phyloP scores from a whole-genome alignment of 2,797 vertebrate genomes.

The Monodelphis domestica region DNA sequence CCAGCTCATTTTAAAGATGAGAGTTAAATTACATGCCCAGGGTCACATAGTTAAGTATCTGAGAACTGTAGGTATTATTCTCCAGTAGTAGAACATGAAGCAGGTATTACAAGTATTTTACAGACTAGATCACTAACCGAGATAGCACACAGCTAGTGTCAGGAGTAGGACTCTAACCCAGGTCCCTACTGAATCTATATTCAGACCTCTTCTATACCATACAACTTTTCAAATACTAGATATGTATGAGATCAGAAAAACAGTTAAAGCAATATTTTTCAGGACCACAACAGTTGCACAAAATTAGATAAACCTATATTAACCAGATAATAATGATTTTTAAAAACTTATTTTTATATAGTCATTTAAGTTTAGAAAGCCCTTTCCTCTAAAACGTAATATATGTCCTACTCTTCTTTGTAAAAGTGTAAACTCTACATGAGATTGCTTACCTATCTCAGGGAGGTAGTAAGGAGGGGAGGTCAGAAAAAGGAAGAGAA shows the following conservation, averaged over 20 bases:
- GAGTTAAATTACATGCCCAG: no score
- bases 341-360: not conserved
- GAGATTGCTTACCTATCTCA: no score
- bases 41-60: no score
- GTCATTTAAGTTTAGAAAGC: not conserved
- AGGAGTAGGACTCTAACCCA: not conserved
- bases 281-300: not conserved
- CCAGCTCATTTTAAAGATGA: no score
- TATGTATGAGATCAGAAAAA: not conserved
- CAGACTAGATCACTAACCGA: not conserved
- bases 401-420: no score
- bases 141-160: not conserved
- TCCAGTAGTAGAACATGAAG: not conserved
- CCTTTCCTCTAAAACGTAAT: no score
- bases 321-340: not conserved
- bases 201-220: not conserved
- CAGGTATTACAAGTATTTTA: not conserved
- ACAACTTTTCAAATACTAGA: not conserved
- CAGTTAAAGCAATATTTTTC: not conserved
- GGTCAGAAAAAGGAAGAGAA: no score
- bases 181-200: not conserved
- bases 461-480: no score
- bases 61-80: not conserved
- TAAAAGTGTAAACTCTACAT: no score
- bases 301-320: not conserved